Conservation (phyloP, 2,113 vertebrate genomes). For the Centrocercus urophasianus region DNA sequence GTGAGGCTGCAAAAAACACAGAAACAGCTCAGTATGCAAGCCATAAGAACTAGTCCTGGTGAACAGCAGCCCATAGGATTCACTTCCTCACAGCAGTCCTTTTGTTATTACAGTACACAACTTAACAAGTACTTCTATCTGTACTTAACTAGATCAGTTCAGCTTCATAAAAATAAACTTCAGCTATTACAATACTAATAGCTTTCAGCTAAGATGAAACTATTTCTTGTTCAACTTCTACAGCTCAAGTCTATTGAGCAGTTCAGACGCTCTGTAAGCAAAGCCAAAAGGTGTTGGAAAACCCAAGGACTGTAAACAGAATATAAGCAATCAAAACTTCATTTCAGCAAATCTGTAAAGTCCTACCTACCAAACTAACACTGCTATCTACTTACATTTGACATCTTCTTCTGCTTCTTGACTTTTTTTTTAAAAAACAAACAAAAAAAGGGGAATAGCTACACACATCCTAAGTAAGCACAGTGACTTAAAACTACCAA, state of each 20-base stretch:
- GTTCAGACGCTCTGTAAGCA: neutral
- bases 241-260: neutral
- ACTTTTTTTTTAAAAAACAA: neutral
- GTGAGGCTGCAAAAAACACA: neutral
- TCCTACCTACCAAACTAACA: neutral
- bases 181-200: neutral
- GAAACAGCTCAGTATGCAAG: neutral
- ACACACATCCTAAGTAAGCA: neutral
- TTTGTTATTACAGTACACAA: neutral
- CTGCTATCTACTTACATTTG: neutral
- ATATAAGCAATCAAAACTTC: neutral
- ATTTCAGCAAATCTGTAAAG: neutral
- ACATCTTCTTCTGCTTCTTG: neutral
- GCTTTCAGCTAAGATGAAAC: neutral
- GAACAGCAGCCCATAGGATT: neutral
- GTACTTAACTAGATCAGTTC: neutral
- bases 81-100: neutral
- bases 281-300: neutral
- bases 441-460: neutral
- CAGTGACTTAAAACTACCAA: neutral
- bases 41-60: neutral
- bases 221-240: neutral
- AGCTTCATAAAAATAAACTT: neutral
- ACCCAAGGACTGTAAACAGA: neutral
- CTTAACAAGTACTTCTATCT: neutral